Evolutionary conservation across 1,140 invertebrate genomes (phyloP).

Genomic region (Apis cerana): DNA sequence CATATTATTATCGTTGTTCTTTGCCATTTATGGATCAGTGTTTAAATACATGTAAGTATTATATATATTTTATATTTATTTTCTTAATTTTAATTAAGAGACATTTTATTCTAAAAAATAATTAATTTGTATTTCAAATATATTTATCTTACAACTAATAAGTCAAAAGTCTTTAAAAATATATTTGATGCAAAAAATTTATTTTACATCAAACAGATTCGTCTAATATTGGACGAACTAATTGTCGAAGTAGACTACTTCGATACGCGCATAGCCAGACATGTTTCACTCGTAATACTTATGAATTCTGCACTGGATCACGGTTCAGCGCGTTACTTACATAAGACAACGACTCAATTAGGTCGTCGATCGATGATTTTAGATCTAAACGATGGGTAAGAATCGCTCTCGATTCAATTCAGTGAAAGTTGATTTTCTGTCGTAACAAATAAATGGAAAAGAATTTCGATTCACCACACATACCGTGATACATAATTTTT

Average conservation of each 20-base stretch:
- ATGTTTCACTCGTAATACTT: constrained; percentile 9
- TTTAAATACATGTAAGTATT: too few species aligned
- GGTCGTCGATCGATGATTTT: not conserved
- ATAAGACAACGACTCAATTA: constrained; percentile 1
- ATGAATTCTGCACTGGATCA: constrained; percentile 30
- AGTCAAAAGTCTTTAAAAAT: not conserved
- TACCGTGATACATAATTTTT: not conserved
- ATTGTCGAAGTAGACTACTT: not conserved
- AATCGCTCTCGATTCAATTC: constrained; percentile 26
- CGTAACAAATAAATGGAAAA: not conserved
- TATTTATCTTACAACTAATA: not conserved
- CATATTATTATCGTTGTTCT: too few species aligned
- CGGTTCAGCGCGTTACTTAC: constrained; percentile 23
- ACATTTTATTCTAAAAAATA: too few species aligned
- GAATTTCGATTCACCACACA: not conserved
- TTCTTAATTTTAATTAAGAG: too few species aligned
- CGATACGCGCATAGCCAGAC: not conserved
- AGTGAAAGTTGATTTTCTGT: constrained; percentile 27
- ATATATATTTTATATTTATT: too few species aligned
- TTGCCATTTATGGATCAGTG: too few species aligned
- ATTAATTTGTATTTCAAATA: not conserved
- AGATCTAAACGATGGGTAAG: not conserved
- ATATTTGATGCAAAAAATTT: too few species aligned
- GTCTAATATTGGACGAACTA: not conserved
- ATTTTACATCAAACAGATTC: not conserved